Base-by-base conservation (phyloP, 2,888 invertebrate species). In the Eupelmus urozonus region DNA sequence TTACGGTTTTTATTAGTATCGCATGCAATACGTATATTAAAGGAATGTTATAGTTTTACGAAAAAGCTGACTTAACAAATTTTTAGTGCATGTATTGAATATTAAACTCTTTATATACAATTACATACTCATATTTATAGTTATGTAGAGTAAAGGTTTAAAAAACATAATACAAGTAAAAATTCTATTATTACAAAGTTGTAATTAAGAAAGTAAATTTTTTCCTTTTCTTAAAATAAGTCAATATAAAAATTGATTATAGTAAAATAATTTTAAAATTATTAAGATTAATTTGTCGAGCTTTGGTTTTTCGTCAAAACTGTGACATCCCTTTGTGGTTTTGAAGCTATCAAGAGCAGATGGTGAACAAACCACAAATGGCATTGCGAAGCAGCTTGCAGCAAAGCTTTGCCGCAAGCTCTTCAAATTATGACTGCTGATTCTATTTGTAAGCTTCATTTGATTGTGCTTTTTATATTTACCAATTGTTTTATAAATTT, bases 341-440 rank as follows among this genome's bases (percentile, higher is more conserved):
- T 79, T 25, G 71, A 67, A 75, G 71, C 71, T 75, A 71, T 75
- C 66, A 18, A 45, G 40, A 71, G 34, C 18, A 69, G 18, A 40
- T 49, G 25, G 79, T 18, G 66, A 59, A 76, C 27, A 76, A 79
- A 79, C 66, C 57, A 67, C 25, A 69, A 65, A 72, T 76, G 76
- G 79, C 76, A 79, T 73, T 70, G 25, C 23, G 69, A 45, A 20
- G 55, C 20, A 79, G 73, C 73, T 79, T 76, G 73, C 65, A 73
- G 63, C 79, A 79, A 67, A 20, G 55, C 55, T 27, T 79, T 76
- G 79, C 70, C 63, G 63, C 73, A 79, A 79, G 79, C 59, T 72
- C 40, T 69, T 70, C 60, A 23, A 65, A 65, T 70, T 79, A 25
- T 70, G 45, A 73, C 73, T 53, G 73, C 62, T 76, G 76, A 62